These are phyloP conservation scores for Agrochola macilenta DNA, from an alignment of 2,888 invertebrate genomes.

Conservation along the genomic window DNA sequence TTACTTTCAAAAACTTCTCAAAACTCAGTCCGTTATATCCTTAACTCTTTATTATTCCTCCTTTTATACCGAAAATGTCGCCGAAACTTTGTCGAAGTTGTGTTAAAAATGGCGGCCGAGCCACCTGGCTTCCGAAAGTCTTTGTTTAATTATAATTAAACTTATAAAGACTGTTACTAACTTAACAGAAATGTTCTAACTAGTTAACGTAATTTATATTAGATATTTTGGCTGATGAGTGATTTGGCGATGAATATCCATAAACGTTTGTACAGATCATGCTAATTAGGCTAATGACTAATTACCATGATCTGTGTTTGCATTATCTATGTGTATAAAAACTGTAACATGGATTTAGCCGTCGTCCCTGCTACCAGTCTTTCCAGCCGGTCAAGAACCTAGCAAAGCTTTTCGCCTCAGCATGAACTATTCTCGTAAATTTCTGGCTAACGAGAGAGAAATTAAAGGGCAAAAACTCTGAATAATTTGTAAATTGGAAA, in stretches of 20 bases:
- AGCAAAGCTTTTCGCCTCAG: not conserved
- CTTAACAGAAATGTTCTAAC: conserved; percentile 41
- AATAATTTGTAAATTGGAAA: not conserved
- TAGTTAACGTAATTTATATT: conserved; percentile 44
- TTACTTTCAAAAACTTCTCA: conserved; percentile 23
- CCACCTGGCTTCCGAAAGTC: conserved; percentile 51
- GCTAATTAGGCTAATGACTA: not conserved
- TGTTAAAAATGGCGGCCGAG: conserved; percentile 39
- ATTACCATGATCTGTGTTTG: conserved; percentile 1
- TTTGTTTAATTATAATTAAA: conserved; percentile 57
- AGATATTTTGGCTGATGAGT: conserved; percentile 11
- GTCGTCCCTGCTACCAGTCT: not conserved
- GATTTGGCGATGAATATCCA: not conserved
- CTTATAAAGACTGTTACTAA: conserved; percentile 51
- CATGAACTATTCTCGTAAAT: not conserved
- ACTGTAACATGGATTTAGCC: not conserved
- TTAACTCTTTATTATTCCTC: conserved; percentile 51
- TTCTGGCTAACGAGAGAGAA: too few species aligned
- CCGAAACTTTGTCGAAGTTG: conserved; percentile 41
- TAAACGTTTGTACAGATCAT: not conserved
- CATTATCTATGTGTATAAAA: not conserved
- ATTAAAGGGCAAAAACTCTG: too few species aligned
- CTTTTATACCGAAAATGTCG: conserved; percentile 33
- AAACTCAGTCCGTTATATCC: conserved; percentile 34
- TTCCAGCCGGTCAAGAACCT: not conserved